These are phyloP conservation scores for Rattus rattus DNA, from an alignment of 2,113 vertebrate species.

Conservation along the genomic window DNA sequence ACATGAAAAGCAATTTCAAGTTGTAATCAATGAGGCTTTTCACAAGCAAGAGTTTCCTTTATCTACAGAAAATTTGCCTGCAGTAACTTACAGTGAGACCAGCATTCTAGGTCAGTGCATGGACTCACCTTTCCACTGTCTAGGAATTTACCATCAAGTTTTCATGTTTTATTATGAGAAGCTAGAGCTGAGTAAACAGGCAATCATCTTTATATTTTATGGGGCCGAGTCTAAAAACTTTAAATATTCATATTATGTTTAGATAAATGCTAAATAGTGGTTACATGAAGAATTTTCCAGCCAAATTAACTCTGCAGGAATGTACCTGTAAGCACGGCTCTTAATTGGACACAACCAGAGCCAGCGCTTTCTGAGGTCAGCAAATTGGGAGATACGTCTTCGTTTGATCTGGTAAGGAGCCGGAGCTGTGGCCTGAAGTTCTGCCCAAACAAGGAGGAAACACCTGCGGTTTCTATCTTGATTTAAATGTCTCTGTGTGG, in stretches of 20 bases:
- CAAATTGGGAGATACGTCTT: slow-evolving; percentile 13
- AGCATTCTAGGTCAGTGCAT: slow-evolving; percentile 52
- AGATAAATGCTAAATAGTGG: slow-evolving; percentile 23
- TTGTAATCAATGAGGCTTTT: slow-evolving; percentile 78
- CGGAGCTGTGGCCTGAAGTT: neutral
- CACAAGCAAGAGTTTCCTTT: slow-evolving; percentile 70
- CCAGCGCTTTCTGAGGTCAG: neutral
- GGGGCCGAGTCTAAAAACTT: slow-evolving; percentile 46
- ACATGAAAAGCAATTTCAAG: slow-evolving; percentile 73
- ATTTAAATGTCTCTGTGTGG: slow-evolving; percentile 14
- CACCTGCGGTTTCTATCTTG: neutral
- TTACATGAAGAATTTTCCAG: slow-evolving; percentile 30
- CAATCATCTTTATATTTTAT: slow-evolving; percentile 30
- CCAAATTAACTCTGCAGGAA: neutral
- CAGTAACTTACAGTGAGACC: slow-evolving; percentile 73
- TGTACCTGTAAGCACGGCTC: neutral
- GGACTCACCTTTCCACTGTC: slow-evolving; percentile 52
- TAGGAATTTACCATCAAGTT: slow-evolving; percentile 32
- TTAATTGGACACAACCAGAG: neutral
- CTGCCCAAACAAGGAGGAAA: neutral
- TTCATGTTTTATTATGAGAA: slow-evolving; percentile 52
- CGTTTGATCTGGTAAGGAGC: neutral
- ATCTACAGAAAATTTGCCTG: slow-evolving; percentile 73
- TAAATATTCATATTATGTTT: slow-evolving; percentile 52
- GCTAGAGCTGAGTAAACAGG: slow-evolving; percentile 36